These are phyloP conservation scores for Gymnothorax reevesii DNA, from an alignment of 2,797 vertebrate species.

Conservation along the genomic window DNA sequence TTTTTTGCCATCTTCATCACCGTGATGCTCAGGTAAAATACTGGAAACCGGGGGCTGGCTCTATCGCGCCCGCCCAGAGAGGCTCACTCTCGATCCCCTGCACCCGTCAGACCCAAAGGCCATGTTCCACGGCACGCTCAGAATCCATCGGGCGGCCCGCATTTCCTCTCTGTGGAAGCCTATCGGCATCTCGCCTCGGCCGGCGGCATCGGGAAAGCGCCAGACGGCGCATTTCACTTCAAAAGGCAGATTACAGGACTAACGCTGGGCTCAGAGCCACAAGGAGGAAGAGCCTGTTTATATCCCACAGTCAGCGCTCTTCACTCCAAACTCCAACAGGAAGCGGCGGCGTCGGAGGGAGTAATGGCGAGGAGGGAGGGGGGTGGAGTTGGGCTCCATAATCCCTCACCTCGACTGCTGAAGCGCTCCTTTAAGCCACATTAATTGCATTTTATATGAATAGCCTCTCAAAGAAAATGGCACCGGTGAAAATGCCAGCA, in stretches of 20 bases:
- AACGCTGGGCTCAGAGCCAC: neutral
- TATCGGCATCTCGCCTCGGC: neutral
- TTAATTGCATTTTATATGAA: slow-evolving; percentile 6
- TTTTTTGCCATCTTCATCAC: neutral
- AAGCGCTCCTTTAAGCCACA: neutral
- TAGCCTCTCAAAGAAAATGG: neutral
- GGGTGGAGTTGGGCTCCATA: neutral
- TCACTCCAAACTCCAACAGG: neutral
- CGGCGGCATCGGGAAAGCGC: neutral
- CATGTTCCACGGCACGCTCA: neutral
- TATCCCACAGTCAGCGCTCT: neutral
- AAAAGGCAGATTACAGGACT: neutral
- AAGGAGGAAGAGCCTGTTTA: neutral
- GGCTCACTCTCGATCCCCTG: neutral
- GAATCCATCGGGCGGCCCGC: neutral
- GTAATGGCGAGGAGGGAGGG: too few relatives aligned
- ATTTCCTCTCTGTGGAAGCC: neutral
- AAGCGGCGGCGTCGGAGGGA: neutral
- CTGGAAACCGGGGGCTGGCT: neutral
- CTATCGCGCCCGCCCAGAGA: slow-evolving; percentile 1
- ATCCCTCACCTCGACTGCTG: neutral
- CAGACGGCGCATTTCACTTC: neutral
- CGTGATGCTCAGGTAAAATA: neutral
- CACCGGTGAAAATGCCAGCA: neutral
- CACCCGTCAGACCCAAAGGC: neutral